A percentile compares a stretch with the other conserved stretches of the same genome.
These are phyloP conservation scores for Augochlorella aurata DNA, from an alignment of 2,888 invertebrate species.

Conservation along the genomic window DNA sequence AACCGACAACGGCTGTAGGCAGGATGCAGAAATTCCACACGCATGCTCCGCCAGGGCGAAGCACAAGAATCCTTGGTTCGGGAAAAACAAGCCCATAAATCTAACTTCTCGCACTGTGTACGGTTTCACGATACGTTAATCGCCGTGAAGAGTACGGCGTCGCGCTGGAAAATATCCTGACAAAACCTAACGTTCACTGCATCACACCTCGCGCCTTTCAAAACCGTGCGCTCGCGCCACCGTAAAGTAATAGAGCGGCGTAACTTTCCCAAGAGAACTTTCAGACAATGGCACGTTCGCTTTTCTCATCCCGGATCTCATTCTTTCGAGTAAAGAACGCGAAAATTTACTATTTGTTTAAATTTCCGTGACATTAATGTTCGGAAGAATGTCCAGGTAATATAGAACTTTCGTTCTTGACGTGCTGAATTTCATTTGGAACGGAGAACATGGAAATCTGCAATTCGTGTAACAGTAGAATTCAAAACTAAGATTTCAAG, in stretches of 20 bases:
- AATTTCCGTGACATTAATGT: background rate
- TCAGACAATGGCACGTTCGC: background rate
- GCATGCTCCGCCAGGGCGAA: background rate
- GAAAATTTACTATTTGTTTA: background rate
- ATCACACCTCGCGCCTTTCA: background rate
- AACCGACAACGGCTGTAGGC: background rate
- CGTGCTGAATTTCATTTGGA: background rate
- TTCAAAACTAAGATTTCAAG: too few species aligned
- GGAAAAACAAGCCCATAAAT: slow-evolving; percentile 7
- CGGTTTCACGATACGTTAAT: slow-evolving; percentile 5
- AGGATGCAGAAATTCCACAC: background rate
- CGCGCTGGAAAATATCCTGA: background rate
- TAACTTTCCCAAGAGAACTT: slow-evolving; percentile 9
- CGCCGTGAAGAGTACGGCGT: background rate
- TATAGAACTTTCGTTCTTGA: background rate
- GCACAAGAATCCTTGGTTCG: background rate
- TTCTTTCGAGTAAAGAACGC: background rate
- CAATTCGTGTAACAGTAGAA: too few species aligned
- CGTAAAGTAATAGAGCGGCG: background rate
- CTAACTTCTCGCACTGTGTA: background rate
- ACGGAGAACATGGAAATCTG: background rate
- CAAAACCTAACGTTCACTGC: background rate
- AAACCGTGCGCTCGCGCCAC: background rate
- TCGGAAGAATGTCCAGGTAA: background rate
- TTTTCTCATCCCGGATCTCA: background rate